A percentile compares a stretch with the other conserved stretches of the same genome.
Conservation (phyloP, 2,888 invertebrate species). For the Seira sanloemensis region DNA sequence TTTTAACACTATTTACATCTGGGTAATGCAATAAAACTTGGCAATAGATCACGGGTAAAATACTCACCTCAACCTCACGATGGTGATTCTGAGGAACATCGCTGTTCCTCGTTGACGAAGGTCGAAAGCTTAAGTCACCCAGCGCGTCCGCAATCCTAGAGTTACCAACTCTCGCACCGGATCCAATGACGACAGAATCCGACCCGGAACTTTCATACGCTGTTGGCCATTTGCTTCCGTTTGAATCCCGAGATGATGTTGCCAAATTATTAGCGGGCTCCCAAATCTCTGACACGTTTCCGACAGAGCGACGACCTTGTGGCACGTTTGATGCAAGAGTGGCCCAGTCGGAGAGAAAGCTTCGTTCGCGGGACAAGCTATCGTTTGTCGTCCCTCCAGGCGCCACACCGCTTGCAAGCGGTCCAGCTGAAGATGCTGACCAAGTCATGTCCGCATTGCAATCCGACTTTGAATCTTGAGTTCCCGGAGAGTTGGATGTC, state of each 20-base stretch:
- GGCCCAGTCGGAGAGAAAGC: conserved; percentile 37
- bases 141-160: not conserved
- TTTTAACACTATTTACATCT: not conserved
- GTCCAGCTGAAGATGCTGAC: conserved; percentile 27
- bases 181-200: conserved; percentile 64
- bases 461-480: conserved; percentile 26
- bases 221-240: conserved; percentile 65
- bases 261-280: conserved; percentile 42
- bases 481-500: conserved; percentile 26
- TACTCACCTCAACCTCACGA: conserved; percentile 72
- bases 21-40: too few species aligned
- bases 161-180: conserved; percentile 36
- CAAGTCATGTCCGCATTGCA: conserved; percentile 32
- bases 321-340: conserved; percentile 21
- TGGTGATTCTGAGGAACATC: conserved; percentile 71
- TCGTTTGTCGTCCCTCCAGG: conserved; percentile 33
- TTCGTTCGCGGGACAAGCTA: conserved; percentile 31
- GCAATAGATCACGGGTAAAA: too few species aligned
- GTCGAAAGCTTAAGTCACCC: not conserved
- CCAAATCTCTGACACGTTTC: conserved; percentile 67
- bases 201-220: conserved; percentile 37
- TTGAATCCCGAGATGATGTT: conserved; percentile 35
- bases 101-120: conserved; percentile 22
- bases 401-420: not conserved
- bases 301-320: conserved; percentile 32